These are phyloP conservation scores for Rhinogobio ventralis DNA, from an alignment of 2,797 vertebrate species.

Conservation along the genomic window DNA sequence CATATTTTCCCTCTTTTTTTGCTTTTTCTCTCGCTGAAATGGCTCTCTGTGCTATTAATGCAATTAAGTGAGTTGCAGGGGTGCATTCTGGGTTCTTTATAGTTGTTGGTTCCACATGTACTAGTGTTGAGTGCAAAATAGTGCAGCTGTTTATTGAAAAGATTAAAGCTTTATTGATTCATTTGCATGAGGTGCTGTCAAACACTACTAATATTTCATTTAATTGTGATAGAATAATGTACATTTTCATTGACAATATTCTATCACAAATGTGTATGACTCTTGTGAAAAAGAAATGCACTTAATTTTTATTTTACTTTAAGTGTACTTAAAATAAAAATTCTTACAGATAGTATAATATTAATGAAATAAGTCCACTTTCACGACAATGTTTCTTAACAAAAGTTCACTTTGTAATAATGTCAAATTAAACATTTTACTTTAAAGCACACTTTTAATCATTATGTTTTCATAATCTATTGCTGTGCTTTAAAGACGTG, in stretches of 20 bases:
- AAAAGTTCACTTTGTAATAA: background rate
- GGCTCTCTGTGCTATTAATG: background rate
- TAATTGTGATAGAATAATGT: background rate
- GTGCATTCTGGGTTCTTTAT: background rate
- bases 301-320: background rate
- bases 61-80: constrained; percentile 3
- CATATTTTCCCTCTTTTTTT: background rate
- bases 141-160: background rate
- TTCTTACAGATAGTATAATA: background rate
- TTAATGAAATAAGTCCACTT: background rate
- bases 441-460: background rate
- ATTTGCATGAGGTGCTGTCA: background rate
- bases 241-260: background rate
- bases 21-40: background rate
- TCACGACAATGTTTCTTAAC: background rate
- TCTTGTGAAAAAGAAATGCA: background rate
- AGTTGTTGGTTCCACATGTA: background rate
- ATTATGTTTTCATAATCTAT: background rate
- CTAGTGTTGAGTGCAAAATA: background rate
- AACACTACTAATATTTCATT: background rate
- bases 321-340: background rate
- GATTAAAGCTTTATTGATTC: background rate
- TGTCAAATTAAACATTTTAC: background rate
- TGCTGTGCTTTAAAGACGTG: background rate
- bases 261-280: background rate